These are phyloP conservation scores for Drosophila affinis DNA, from an alignment of 2,888 invertebrate genomes.

Conservation along the genomic window DNA sequence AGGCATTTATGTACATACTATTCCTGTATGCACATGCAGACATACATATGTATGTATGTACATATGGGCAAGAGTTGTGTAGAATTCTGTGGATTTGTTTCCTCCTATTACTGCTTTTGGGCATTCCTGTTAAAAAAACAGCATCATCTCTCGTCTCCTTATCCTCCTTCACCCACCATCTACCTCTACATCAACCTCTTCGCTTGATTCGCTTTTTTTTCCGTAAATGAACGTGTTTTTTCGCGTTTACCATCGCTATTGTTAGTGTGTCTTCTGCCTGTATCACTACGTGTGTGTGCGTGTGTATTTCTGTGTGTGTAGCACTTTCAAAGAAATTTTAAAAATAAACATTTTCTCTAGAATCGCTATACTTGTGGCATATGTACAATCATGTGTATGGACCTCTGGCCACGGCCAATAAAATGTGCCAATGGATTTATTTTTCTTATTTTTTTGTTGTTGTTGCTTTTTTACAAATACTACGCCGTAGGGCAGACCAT, in stretches of 20 bases:
- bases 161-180: neutral
- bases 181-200: conserved; percentile 1
- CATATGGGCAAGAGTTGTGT: conserved; percentile 12
- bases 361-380: conserved; percentile 19
- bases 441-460: neutral
- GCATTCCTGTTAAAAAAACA: conserved; percentile 18
- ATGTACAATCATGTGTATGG: neutral
- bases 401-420: neutral
- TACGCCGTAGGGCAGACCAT: neutral
- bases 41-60: neutral
- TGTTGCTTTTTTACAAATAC: neutral
- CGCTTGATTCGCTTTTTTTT: conserved; percentile 6
- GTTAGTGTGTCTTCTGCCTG: conserved; percentile 5
- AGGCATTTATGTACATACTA: neutral
- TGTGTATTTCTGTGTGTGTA: conserved; percentile 1
- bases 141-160: neutral
- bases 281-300: conserved; percentile 3
- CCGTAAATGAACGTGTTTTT: conserved; percentile 41
- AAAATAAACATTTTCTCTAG: conserved; percentile 56
- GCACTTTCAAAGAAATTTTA: conserved; percentile 60
- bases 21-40: neutral
- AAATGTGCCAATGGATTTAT: neutral
- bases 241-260: neutral
- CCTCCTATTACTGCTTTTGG: conserved; percentile 34
- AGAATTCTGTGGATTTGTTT: conserved; percentile 7